Percentiles rank a stretch among this genome's conserved stretches.
phyloP scores from a whole-genome alignment of 1,140 invertebrate species.

The Argopecten irradians region DNA sequence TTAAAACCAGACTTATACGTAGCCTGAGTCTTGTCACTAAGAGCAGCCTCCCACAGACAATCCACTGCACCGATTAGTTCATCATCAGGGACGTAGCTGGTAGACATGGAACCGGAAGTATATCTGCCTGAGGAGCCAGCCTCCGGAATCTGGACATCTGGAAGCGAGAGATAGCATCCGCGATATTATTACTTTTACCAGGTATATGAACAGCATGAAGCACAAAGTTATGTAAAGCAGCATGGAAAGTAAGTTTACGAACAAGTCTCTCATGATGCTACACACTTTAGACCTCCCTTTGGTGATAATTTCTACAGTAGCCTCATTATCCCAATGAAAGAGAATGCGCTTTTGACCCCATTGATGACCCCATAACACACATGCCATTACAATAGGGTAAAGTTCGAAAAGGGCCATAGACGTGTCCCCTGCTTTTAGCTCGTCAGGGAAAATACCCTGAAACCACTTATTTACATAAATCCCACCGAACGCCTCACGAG shows the following conservation, averaged over 20 bases:
- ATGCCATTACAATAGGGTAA: constrained; percentile 40
- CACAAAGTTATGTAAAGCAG: constrained; percentile 39
- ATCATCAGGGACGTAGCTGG: not conserved
- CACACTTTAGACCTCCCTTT: constrained; percentile 27
- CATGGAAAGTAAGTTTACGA: constrained; percentile 30
- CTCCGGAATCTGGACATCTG: constrained; percentile 47
- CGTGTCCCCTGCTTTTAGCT: not conserved
- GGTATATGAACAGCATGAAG: constrained; percentile 43
- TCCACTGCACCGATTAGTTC: not conserved
- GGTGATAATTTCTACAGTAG: constrained; percentile 20
- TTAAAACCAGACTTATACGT: too few relatives aligned
- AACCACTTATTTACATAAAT: constrained; percentile 41
- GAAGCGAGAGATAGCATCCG: constrained; percentile 46
- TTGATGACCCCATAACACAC: constrained; percentile 42
- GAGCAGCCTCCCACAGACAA: too few relatives aligned
- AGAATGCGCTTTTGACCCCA: constrained; percentile 31
- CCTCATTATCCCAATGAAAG: constrained; percentile 41
- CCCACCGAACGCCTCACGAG: constrained; percentile 29
- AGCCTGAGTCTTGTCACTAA: too few relatives aligned
- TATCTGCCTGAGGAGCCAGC: not conserved
- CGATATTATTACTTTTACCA: constrained; percentile 33
- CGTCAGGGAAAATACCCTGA: constrained; percentile 8
- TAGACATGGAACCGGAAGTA: not conserved
- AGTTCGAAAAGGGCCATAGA: constrained; percentile 49
- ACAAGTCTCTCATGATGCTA: constrained; percentile 43